Base-by-base conservation (phyloP, 1,140 invertebrate species). In the Drosophila kepulauana region DNA sequence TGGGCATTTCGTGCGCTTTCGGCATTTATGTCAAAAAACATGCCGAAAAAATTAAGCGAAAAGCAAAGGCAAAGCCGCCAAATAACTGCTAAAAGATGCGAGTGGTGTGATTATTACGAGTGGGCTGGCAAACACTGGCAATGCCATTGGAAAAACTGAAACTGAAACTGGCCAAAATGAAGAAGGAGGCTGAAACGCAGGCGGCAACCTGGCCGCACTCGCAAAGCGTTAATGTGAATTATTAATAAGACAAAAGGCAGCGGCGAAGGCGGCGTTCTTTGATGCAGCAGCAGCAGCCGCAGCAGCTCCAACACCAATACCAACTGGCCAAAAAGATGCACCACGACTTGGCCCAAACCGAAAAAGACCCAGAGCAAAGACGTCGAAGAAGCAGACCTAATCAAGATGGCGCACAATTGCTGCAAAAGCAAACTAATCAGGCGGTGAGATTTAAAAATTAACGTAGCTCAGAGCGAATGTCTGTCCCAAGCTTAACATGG, bases 391-490 rank as follows among this genome's bases (percentile, higher is more conserved):
- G 61, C 48, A 56, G 69, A 20, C 48, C 89, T 85, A 88, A 91
- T 92, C 84, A 91, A 91, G 81, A 91, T 89, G 84, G 78, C 75
- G 78, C 75, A 85, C 78, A 78, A 79, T 80, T 66, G 71, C 56
- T 58, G 56, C 51, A 69, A 75, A 75, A 84, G 78, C 76, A 88
- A 92, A 89, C 91, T 92, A 92, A 92, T 92, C 91, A 92, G 91
- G 91, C 91, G 91, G 91, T 92, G 91, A 92, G 91, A 92, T 92
- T 92, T 91, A 92, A 91, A 92, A 92, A 91, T 92, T 88, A 91
- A 89, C 85, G 68, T 90, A 80, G 86, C 86, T 78, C 78, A 65
- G 35, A 81, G 75, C 85, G 38, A 49, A 49, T 58, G 64, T 61
- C 41, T 35, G 70, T 67, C 70, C 70, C 45, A 25, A 25, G 20